phyloP scores from a whole-genome alignment of 2,888 invertebrate species.

The Noctua pronuba region DNA sequence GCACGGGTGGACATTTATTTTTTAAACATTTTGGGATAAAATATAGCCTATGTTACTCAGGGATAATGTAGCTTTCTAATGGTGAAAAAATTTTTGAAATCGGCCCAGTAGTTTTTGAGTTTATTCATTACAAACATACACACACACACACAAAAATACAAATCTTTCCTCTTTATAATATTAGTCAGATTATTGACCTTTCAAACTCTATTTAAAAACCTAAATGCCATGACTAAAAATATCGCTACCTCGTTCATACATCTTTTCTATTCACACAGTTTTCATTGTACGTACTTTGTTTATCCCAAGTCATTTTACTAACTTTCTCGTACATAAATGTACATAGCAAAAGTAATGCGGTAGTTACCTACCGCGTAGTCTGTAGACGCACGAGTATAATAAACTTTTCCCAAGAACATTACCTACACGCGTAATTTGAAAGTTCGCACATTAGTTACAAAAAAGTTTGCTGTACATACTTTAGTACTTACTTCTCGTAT shows the following conservation, averaged over 20 bases:
- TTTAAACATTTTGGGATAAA: too few relatives aligned
- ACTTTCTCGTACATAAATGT: conserved; percentile 57
- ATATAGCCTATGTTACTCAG: too few relatives aligned
- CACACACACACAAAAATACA: too few relatives aligned
- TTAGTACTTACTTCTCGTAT: too few relatives aligned
- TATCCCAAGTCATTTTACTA: conserved; percentile 56
- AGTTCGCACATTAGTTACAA: conserved; percentile 31
- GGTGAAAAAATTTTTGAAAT: too few relatives aligned
- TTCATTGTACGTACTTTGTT: conserved; percentile 33
- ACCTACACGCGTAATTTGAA: conserved; percentile 37
- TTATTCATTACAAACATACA: too few relatives aligned
- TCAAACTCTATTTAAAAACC: not conserved
- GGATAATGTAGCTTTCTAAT: too few relatives aligned
- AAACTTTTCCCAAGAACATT: conserved; percentile 39
- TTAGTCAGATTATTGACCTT: not conserved
- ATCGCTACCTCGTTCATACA: not conserved
- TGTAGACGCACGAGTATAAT: conserved; percentile 2
- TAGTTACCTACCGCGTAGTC: conserved; percentile 20
- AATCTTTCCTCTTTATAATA: too few relatives aligned
- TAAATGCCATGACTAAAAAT: not conserved
- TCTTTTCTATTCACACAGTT: conserved; percentile 10
- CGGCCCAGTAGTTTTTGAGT: too few relatives aligned
- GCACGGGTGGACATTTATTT: too few relatives aligned
- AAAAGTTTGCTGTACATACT: not conserved
- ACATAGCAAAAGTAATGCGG: conserved; percentile 41